Evolutionary conservation across 2,113 vertebrate genomes (phyloP).

Genomic region (Eretmochelys imbricata): DNA sequence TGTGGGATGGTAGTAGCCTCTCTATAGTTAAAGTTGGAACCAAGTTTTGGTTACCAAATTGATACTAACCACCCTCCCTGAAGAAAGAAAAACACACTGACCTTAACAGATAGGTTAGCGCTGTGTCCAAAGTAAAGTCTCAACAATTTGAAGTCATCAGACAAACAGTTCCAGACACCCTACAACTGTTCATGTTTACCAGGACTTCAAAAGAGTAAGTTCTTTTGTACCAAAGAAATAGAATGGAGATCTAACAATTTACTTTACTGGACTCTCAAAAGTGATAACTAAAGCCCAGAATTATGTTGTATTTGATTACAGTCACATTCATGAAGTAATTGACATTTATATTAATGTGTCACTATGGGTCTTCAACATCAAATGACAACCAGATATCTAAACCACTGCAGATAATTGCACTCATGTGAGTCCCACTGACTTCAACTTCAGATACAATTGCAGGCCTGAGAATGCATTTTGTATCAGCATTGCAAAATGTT

Average conservation of each 20-base stretch:
- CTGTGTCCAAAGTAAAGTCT: background rate
- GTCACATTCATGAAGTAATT: background rate
- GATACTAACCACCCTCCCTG: background rate
- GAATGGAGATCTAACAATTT: background rate
- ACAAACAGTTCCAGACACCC: background rate
- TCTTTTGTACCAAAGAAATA: background rate
- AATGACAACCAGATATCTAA: background rate
- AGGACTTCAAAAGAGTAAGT: background rate
- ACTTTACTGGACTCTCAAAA: background rate
- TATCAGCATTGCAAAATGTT: background rate
- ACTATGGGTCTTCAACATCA: background rate
- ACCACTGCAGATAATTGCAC: background rate
- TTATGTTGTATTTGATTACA: background rate
- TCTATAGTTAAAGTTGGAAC: background rate
- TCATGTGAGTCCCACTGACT: background rate
- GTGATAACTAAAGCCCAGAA: background rate
- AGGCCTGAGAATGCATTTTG: background rate
- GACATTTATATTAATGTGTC: background rate
- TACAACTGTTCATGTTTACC: background rate
- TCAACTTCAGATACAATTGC: background rate
- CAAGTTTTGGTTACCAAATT: background rate
- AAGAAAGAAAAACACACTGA: background rate
- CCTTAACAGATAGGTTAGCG: background rate
- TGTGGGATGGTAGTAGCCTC: background rate
- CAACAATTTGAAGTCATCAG: background rate